Base-by-base conservation (phyloP, 2,797 vertebrate genomes). In the Iguana delicatissima region DNA sequence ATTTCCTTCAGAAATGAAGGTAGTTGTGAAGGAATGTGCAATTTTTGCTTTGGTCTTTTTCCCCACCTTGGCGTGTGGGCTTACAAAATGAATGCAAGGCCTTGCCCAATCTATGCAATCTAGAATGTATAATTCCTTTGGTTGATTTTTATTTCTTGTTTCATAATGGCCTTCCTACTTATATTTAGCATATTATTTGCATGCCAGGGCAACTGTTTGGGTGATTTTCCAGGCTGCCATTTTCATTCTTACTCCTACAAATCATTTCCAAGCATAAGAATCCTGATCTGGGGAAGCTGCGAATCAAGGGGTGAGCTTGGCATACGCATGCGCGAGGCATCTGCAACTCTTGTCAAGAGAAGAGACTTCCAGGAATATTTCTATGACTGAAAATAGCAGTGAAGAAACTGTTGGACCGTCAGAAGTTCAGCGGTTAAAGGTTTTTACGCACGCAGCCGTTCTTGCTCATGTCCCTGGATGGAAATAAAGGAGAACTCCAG, bases 401-500 rank as follows among this genome's bases (percentile, higher is more conserved):
- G 5, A 81, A 79, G 64, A 73, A 90, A 81, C 32, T 67, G 29
- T 59, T 72, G 42, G 46, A 38, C 46, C 55, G 42, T 67, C 59
- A 32, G 35, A 22, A 42, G 26, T 32, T 50, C 26, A 5, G 80
- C 26, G 18, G 46, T 87, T 67, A 73, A 85, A 94, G 86, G 92
- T 95, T 93, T 46, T 92, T 91, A 92, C 92, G 73, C 79, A 80
- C n/a, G 80, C 84, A 92, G 82, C 93, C 91, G 3, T 92, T 96
- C 93, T 96, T 96, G 96, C 95, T 95, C 69, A 1, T 10, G 42
- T 90, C 35, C 50, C 73, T 20, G 57, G 89, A 42, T 2, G 38
- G 59, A 92, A 89, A 93, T 91, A 46, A 89, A 87, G 55, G 69
- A 42, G 88, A 94, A 83, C 50, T 90, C 81, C 67, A 95, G 55